Percentiles rank a stretch among this genome's conserved stretches.
phyloP scores from a whole-genome alignment of 2,797 vertebrate species.

The Centropyge bicolor region DNA sequence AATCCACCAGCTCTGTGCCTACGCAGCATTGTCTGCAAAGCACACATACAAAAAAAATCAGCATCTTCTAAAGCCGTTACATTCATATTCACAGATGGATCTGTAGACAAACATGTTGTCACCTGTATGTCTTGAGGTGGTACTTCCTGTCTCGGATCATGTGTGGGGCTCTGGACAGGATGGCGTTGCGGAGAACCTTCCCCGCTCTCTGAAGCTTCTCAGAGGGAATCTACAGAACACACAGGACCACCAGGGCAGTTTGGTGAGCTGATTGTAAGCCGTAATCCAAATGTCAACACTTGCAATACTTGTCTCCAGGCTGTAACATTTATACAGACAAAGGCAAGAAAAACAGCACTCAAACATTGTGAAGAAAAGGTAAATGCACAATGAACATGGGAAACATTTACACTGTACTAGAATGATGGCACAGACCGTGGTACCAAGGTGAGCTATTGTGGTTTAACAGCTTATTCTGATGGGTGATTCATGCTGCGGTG shows the following conservation, averaged over 20 bases:
- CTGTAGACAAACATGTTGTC: conserved; percentile 6
- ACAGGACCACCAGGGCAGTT: background rate
- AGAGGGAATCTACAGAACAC: conserved; percentile 89
- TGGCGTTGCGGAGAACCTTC: conserved; percentile 93
- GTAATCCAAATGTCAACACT: background rate
- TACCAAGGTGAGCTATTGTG: background rate
- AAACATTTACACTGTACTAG: background rate
- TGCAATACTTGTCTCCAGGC: background rate
- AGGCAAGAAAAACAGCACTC: background rate
- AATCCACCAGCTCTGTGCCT: conserved; percentile 97
- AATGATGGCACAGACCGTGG: background rate
- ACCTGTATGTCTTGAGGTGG: conserved; percentile 99
- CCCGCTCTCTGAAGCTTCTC: conserved; percentile 96
- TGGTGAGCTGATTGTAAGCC: background rate
- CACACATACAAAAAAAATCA: background rate
- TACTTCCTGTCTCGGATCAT: conserved; percentile 99
- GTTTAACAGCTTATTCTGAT: background rate
- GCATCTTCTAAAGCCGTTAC: background rate
- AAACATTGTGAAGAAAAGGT: background rate
- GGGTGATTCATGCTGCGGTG: background rate
- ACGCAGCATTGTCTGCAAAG: conserved; percentile 95
- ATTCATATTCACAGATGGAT: background rate
- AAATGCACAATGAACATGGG: background rate
- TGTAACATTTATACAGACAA: background rate
- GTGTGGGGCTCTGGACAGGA: conserved; percentile 95